Percentiles rank a stretch among this genome's conserved stretches.
Conservation (phyloP, 2,113 vertebrate genomes). For the Uropsilus gracilis region DNA sequence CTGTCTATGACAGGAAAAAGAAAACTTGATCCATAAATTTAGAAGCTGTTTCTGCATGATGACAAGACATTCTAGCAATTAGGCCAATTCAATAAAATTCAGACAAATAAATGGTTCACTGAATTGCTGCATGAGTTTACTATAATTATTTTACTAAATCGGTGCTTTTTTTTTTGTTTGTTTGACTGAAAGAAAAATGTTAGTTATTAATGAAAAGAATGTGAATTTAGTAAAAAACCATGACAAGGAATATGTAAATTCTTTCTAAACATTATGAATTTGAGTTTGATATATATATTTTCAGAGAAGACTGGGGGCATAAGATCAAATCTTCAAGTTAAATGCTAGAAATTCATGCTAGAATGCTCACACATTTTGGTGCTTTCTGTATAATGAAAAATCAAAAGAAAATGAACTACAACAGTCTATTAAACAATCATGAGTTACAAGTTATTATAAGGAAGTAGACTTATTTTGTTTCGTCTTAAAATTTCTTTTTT, state of each 20-base stretch:
- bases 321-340: background rate
- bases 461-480: slow-evolving; percentile 23
- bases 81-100: slow-evolving; percentile 9
- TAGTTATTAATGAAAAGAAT: background rate
- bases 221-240: background rate
- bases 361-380: background rate
- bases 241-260: slow-evolving; percentile 3
- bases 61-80: background rate
- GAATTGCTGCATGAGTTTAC: background rate
- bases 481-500: background rate
- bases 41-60: background rate
- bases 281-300: background rate
- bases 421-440: background rate
- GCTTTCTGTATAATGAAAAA: background rate
- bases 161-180: background rate
- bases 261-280: background rate
- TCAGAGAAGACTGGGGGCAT: background rate
- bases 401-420: background rate
- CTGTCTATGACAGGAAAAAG: background rate
- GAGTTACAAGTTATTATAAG: background rate
- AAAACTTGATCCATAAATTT: slow-evolving; percentile 21
- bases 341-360: background rate
- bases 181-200: background rate
- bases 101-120: background rate
- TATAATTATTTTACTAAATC: background rate